phyloP scores from a whole-genome alignment of 2,797 vertebrate genomes.

The Etheostoma nigrum region DNA sequence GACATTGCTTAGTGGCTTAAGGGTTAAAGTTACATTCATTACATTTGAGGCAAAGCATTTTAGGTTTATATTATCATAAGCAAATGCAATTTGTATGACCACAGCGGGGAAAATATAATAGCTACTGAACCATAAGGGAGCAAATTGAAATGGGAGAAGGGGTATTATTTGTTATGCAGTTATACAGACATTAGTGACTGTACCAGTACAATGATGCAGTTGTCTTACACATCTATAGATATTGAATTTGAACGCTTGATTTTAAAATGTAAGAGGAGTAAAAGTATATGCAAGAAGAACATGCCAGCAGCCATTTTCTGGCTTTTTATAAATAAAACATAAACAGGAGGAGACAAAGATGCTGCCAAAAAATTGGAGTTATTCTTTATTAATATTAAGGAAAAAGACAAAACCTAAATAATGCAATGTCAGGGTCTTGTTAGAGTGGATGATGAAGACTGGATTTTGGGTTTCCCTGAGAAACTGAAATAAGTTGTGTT shows the following conservation, averaged over 20 bases:
- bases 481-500: conserved; percentile 9
- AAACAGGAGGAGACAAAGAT: conserved; percentile 8
- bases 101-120: background rate
- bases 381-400: background rate
- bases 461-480: conserved; percentile 2
- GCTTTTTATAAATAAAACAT: conserved; percentile 9
- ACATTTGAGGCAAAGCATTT: background rate
- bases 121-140: background rate
- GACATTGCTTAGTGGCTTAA: background rate
- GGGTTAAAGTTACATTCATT: background rate
- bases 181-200: background rate
- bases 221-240: conserved; percentile 5
- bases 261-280: background rate
- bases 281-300: background rate
- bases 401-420: background rate
- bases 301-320: conserved; percentile 8
- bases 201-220: background rate
- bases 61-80: background rate
- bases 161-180: background rate
- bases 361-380: conserved; percentile 2
- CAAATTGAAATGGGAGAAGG: background rate
- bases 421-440: background rate
- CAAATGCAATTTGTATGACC: background rate
- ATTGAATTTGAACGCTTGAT: background rate
- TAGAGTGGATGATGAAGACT: background rate